A percentile compares a stretch with the other conserved stretches of the same genome.
Conservation (phyloP, 2,113 vertebrate genomes). For the Corythaeola cristata region DNA sequence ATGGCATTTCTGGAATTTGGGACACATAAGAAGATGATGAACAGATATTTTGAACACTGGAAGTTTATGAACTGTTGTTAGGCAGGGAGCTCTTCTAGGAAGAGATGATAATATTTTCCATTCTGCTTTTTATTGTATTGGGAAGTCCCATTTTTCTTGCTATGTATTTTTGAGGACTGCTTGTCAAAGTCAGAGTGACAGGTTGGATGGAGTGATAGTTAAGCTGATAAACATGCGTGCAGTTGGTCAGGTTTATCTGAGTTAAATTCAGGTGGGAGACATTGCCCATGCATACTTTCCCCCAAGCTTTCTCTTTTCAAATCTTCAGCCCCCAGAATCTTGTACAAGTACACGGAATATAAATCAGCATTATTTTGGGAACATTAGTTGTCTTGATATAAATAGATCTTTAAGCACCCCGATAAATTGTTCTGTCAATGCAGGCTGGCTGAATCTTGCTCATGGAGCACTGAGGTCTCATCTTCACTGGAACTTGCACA, state of each 20-base stretch:
- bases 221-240: background rate
- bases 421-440: accelerated
- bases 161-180: background rate
- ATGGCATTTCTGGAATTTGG: background rate
- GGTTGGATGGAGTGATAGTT: background rate
- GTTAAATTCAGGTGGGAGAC: background rate
- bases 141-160: background rate
- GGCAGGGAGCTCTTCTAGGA: background rate
- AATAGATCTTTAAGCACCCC: background rate
- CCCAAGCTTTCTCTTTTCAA: background rate
- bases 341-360: background rate
- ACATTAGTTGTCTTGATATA: background rate
- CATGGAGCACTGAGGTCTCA: background rate
- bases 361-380: background rate
- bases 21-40: background rate
- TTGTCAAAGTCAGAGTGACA: background rate
- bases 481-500: background rate
- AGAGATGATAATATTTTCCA: background rate
- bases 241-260: background rate
- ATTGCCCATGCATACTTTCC: background rate
- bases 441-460: background rate
- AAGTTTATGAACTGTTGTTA: background rate
- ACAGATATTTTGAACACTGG: background rate
- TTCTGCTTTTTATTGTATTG: background rate
- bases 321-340: background rate